Conservation (phyloP, 64 coral and sea anemone genomes). For the Porites lutea region DNA sequence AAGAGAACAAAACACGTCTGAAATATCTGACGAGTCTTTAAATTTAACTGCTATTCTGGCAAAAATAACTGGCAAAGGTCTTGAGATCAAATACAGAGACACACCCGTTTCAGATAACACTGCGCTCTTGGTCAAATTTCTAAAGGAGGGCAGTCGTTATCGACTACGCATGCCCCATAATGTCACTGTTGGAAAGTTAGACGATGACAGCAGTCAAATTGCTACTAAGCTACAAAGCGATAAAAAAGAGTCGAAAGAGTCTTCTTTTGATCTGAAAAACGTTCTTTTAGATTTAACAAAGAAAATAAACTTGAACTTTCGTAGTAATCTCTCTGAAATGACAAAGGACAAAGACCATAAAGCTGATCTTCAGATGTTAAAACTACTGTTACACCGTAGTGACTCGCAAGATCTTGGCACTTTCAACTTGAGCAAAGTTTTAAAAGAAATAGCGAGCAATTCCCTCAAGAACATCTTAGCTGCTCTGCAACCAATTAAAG, state of each 20-base stretch:
- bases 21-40: not conserved
- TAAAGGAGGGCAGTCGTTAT: not conserved
- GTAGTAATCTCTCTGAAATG: not conserved
- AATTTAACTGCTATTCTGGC: not conserved
- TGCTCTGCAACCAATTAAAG: not conserved
- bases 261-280: not conserved
- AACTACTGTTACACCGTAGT: slow-evolving; percentile 12
- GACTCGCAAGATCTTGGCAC: not conserved
- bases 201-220: not conserved
- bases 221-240: not conserved
- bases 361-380: not conserved
- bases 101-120: not conserved
- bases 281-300: slow-evolving; percentile 14
- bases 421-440: slow-evolving; percentile 22
- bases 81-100: not conserved
- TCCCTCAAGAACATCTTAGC: not conserved
- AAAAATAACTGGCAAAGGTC: not conserved
- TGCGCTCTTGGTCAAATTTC: slow-evolving; percentile 26
- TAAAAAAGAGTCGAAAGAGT: not conserved
- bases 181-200: not conserved
- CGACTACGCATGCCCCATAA: not conserved
- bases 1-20: not conserved
- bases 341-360: not conserved
- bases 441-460: slow-evolving; percentile 22
- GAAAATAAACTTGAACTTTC: not conserved